A percentile compares a stretch with the other conserved stretches of the same genome.
These are phyloP conservation scores for Microcebus tavaratra DNA, from an alignment of 2,113 vertebrate genomes.

Conservation along the genomic window DNA sequence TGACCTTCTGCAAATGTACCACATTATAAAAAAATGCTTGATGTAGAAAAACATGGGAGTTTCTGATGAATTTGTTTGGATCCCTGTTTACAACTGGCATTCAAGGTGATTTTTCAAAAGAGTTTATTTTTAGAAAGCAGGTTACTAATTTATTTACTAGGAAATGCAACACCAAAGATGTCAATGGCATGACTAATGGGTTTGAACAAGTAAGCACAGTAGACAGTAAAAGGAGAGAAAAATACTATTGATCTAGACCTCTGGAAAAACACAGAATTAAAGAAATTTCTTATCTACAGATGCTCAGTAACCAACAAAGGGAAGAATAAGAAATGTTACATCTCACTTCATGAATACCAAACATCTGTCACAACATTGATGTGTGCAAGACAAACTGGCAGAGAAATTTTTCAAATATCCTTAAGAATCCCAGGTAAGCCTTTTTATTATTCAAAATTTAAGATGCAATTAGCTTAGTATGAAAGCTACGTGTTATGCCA, in stretches of 20 bases:
- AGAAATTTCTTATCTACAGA: background rate
- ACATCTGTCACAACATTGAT: background rate
- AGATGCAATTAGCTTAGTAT: background rate
- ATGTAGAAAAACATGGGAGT: background rate
- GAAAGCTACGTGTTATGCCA: background rate
- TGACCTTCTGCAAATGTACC: background rate
- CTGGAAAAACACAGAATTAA: background rate
- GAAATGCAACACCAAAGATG: background rate
- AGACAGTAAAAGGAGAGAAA: background rate
- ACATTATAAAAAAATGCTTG: background rate
- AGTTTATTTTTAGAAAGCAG: conserved; percentile 56
- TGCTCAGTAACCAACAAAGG: background rate
- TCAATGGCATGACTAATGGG: background rate
- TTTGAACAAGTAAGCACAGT: background rate
- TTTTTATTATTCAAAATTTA: background rate
- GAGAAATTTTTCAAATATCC: background rate
- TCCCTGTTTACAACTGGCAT: conserved; percentile 18
- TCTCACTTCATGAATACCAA: background rate
- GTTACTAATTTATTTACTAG: conserved; percentile 38
- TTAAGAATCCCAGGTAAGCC: background rate
- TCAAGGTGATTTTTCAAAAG: conserved; percentile 23
- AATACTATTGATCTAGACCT: background rate
- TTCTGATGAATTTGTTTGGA: background rate
- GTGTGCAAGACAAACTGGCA: background rate
- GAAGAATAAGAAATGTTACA: background rate